phyloP scores from a whole-genome alignment of 30 jellyfish, hydroid and myxozoan genomes.

The Cassiopea andromeda region DNA sequence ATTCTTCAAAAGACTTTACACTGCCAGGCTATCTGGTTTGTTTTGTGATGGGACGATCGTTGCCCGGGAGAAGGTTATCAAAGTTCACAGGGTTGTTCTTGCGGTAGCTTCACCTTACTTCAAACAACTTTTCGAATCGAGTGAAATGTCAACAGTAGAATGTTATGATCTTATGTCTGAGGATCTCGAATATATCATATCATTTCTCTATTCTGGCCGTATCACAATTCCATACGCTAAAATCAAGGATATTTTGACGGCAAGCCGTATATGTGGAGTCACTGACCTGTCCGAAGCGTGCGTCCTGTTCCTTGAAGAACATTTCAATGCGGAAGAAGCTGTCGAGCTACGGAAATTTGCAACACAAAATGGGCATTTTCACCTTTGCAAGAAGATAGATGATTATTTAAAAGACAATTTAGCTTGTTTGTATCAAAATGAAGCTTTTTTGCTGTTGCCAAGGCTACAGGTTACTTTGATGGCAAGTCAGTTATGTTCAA shows the following conservation, averaged over 20 bases:
- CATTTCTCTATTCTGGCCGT: slow-evolving; percentile 60
- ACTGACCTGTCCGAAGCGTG: slow-evolving; percentile 68
- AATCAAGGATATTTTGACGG: slow-evolving; percentile 41
- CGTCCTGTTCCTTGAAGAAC: slow-evolving; percentile 30
- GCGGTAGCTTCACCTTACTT: slow-evolving; percentile 54
- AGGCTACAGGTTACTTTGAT: slow-evolving; percentile 73
- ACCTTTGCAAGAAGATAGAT: slow-evolving; percentile 54
- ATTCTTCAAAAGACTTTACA: slow-evolving; percentile 21
- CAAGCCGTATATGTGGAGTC: slow-evolving; percentile 24
- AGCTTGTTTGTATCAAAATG: slow-evolving; percentile 44
- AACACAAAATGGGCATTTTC: slow-evolving; percentile 22
- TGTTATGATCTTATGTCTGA: slow-evolving; percentile 32
- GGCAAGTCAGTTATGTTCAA: slow-evolving; percentile 59
- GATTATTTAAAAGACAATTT: slow-evolving; percentile 61
- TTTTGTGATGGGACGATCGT: slow-evolving; percentile 68
- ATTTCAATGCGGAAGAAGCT: slow-evolving; percentile 37
- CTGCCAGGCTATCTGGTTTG: slow-evolving; percentile 68
- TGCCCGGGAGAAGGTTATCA: slow-evolving; percentile 56
- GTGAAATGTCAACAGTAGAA: slow-evolving; percentile 20
- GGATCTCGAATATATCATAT: slow-evolving; percentile 53
- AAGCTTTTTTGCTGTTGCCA: slow-evolving; percentile 74
- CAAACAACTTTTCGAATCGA: slow-evolving; percentile 22
- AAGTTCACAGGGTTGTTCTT: slow-evolving; percentile 72
- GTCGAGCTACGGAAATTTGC: slow-evolving; percentile 72
- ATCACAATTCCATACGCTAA: slow-evolving; percentile 33